Evolutionary conservation across 2,113 vertebrate genomes (phyloP).

Genomic region (Acinonyx jubatus): DNA sequence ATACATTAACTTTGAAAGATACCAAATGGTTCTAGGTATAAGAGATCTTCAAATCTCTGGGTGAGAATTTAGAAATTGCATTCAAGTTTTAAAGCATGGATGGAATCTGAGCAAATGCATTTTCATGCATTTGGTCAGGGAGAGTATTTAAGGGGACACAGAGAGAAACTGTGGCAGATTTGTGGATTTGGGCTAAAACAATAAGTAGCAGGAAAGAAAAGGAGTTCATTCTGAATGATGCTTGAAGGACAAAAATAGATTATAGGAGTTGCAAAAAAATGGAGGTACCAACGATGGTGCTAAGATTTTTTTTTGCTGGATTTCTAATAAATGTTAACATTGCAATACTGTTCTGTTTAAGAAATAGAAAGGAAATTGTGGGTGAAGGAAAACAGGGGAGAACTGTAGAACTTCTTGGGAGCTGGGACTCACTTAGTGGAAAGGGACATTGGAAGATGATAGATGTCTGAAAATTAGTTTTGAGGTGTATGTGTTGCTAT

Average conservation of each 20-base stretch:
- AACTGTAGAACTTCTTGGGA: not conserved
- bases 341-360: not conserved
- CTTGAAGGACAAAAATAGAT: conserved; percentile 6
- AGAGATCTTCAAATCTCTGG: not conserved
- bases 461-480: not conserved
- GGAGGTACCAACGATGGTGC: not conserved
- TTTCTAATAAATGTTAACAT: conserved; percentile 31
- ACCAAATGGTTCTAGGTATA: not conserved
- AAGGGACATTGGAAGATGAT: not conserved
- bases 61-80: not conserved
- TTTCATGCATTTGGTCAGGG: not conserved
- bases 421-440: not conserved
- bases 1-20: not conserved
- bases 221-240: not conserved
- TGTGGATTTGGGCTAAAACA: not conserved
- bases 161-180: not conserved
- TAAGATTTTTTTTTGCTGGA: not conserved
- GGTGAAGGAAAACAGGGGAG: not conserved
- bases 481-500: not conserved
- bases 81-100: not conserved
- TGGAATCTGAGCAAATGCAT: not conserved
- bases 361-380: not conserved
- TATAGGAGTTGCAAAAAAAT: not conserved
- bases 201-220: not conserved
- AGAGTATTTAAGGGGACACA: not conserved